Evolutionary conservation across 2,113 vertebrate genomes (phyloP).

Genomic region (Dasyurus viverrinus): DNA sequence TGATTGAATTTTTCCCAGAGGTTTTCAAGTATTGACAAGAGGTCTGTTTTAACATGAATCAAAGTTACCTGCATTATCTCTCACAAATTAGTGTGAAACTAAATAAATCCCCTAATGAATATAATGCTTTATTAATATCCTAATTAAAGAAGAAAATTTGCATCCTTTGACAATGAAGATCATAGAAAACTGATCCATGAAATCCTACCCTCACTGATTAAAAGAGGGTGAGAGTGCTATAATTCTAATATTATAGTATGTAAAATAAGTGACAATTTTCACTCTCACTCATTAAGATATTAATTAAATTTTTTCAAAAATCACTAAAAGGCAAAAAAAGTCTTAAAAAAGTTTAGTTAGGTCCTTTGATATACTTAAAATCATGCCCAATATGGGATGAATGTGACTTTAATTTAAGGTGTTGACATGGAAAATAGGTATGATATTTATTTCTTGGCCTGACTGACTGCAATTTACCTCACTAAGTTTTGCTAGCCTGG

Average conservation of each 20-base stretch:
- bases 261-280: not conserved
- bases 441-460: not conserved
- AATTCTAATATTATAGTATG: not conserved
- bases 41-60: not conserved
- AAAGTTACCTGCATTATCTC: not conserved
- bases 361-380: not conserved
- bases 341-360: not conserved
- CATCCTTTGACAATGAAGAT: not conserved
- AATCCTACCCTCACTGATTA: not conserved
- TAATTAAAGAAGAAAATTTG: not conserved
- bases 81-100: not conserved
- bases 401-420: not conserved
- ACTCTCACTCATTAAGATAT: not conserved
- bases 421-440: not conserved
- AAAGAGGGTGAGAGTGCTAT: not conserved
- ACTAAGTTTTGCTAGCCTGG: not conserved
- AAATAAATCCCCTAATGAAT: not conserved
- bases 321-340: not conserved
- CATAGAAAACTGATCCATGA: not conserved
- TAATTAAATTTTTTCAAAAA: not conserved
- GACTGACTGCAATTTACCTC: not conserved
- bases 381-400: not conserved
- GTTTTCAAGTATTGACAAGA: not conserved
- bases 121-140: constrained; percentile 3
- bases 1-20: not conserved